Evolutionary conservation across 1,140 invertebrate genomes (phyloP).

Genomic region (Vanessa tameamea): DNA sequence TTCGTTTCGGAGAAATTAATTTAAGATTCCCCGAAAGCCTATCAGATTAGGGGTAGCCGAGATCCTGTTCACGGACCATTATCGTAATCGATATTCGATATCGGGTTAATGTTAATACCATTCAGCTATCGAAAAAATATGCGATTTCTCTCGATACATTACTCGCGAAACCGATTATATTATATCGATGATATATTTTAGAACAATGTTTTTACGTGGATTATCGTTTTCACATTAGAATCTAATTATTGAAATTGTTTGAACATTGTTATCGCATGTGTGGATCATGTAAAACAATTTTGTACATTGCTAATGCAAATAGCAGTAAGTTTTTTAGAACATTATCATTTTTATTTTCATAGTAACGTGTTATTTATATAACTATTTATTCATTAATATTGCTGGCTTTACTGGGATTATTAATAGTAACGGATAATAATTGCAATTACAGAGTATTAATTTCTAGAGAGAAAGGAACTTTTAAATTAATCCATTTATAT

Average conservation of each 20-base stretch:
- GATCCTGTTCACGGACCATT: slow-evolving; percentile 18
- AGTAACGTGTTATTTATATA: neutral
- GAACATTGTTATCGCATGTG: slow-evolving; percentile 16
- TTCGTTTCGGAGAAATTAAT: slow-evolving; percentile 67
- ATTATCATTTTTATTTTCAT: neutral
- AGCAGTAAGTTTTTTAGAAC: neutral
- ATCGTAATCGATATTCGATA: slow-evolving; percentile 7
- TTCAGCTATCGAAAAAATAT: neutral
- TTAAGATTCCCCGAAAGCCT: slow-evolving; percentile 64
- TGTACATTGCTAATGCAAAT: neutral
- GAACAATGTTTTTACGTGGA: neutral
- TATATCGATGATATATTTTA: neutral
- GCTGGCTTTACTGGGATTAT: too few species aligned
- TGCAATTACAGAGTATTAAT: neutral
- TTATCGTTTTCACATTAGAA: slow-evolving; percentile 19
- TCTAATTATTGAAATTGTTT: slow-evolving; percentile 21
- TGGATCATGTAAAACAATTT: slow-evolving; percentile 10
- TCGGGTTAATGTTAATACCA: neutral
- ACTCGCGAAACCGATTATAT: neutral
- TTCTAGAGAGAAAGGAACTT: slow-evolving; percentile 26
- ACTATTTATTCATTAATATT: too few species aligned
- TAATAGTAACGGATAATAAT: neutral
- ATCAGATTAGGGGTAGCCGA: slow-evolving; percentile 57
- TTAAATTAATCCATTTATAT: slow-evolving; percentile 41
- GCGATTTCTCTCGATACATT: too few species aligned